Base-by-base conservation (phyloP, 1,140 invertebrate species). In the Pachyrhynchus sulphureomaculatus region DNA sequence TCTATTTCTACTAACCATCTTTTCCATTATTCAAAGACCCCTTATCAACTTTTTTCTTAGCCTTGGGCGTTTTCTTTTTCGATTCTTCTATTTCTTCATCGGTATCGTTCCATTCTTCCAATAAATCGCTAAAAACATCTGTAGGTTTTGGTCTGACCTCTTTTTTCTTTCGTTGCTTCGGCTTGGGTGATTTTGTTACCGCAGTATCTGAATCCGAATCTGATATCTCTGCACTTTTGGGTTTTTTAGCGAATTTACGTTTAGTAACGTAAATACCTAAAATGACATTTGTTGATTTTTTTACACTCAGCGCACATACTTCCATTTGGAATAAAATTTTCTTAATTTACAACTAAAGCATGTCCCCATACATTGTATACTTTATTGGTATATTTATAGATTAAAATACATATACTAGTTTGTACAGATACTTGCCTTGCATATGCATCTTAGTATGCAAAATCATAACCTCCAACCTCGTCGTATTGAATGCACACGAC, bases 391-490 rank as follows among this genome's bases (percentile, higher is more conserved):
- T n/a, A n/a, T n/a, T n/a, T n/a, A n/a, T n/a, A n/a, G n/a, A n/a
- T n/a, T n/a, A n/a, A n/a, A n/a, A n/a, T n/a, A n/a, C n/a, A n/a
- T n/a, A n/a, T n/a, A n/a, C n/a, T n/a, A n/a, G n/a, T n/a, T n/a
- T n/a, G n/a, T n/a, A n/a, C n/a, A n/a, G n/a, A n/a, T n/a, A 17
- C 4, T 41, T 41, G 15, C 58, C 66, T 52, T 68, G 63, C 2
- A 75, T 77, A 68, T 84, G 79, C 79, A 86, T 77, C 80, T 86
- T 81, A 36, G 84, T 84, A 70, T 90, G 88, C 65, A 83, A 78
- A 52, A 88, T 83, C 60, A 89, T 81, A 24, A 87, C 85, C 71
- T 88, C 88, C 9, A 89, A 72, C 13, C 88, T 78, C 8, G 80
- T 80, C 18, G 85, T 83, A 26, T 79, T 80, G 68, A 87, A 90